Evolutionary conservation across 2,113 vertebrate genomes (phyloP).

Genomic region (Myrmophylax atrothorax): DNA sequence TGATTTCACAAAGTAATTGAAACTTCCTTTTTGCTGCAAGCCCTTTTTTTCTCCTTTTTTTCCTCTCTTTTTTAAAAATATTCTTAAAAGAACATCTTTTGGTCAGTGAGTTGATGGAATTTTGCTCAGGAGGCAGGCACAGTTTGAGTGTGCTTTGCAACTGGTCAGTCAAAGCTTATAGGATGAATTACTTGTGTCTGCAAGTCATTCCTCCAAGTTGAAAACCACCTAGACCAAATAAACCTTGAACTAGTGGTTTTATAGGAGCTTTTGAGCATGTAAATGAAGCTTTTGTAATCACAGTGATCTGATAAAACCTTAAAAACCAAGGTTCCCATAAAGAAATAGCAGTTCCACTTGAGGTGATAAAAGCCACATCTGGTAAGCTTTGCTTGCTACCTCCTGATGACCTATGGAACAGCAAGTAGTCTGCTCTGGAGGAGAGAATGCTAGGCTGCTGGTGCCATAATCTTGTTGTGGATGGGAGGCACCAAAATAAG

Average conservation of each 20-base stretch:
- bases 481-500: not conserved
- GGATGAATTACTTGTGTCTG: constrained; percentile 50
- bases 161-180: constrained; percentile 32
- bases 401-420: constrained; percentile 8
- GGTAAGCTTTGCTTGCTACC: constrained; percentile 8
- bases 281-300: constrained; percentile 41
- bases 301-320: constrained; percentile 46
- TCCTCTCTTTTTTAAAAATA: not conserved
- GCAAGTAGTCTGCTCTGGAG: not conserved
- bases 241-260: constrained; percentile 50
- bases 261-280: constrained; percentile 25
- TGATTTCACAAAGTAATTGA: constrained; percentile 84
- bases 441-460: not conserved
- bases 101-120: constrained; percentile 72
- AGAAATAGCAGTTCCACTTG: constrained; percentile 11
- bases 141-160: not conserved
- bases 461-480: fast-evolving
- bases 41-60: not conserved
- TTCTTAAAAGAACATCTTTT: constrained; percentile 75
- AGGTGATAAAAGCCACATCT: constrained; percentile 49
- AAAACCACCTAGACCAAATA: constrained; percentile 53
- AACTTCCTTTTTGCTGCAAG: constrained; percentile 78
- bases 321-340: constrained; percentile 5
- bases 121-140: constrained; percentile 44
- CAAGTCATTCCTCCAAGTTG: constrained; percentile 36